Evolutionary conservation across 2,113 vertebrate species (phyloP).

Genomic region (Odontesthes bonariensis): DNA sequence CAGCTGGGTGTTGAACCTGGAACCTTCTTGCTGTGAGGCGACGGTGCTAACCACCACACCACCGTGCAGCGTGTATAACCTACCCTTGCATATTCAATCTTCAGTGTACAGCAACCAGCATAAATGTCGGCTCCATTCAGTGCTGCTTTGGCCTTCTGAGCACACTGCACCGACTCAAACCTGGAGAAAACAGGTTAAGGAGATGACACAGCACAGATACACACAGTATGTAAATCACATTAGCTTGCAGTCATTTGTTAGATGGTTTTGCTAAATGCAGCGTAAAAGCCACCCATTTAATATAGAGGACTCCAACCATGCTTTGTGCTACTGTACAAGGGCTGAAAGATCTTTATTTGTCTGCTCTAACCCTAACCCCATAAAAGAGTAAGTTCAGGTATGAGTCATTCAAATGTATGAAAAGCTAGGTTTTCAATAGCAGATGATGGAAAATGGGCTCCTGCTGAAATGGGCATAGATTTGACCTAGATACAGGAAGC

Average conservation of each 20-base stretch:
- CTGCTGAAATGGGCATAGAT: background rate
- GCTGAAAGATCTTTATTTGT: background rate
- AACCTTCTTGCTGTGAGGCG: too few species aligned
- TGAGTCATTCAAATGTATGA: background rate
- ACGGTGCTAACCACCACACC: too few species aligned
- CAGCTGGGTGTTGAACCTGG: too few species aligned
- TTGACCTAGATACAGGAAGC: too few species aligned
- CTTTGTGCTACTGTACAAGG: background rate
- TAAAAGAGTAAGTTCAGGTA: background rate
- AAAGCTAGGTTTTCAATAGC: background rate
- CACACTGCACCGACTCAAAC: slow-evolving; percentile 94
- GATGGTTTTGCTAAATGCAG: background rate
- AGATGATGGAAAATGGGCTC: background rate
- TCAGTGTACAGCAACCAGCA: slow-evolving; percentile 96
- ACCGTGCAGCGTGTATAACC: too few species aligned
- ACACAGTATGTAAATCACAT: slow-evolving; percentile 2
- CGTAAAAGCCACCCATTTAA: background rate
- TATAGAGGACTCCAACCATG: background rate
- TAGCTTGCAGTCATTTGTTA: accelerated
- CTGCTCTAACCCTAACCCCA: too few species aligned
- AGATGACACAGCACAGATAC: slow-evolving; percentile 26
- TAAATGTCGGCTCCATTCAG: slow-evolving; percentile 98
- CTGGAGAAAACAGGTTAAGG: slow-evolving; percentile 87
- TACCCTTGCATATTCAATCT: slow-evolving; percentile 98
- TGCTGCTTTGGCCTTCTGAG: slow-evolving; percentile 97